A percentile compares a stretch with the other conserved stretches of the same genome.
These are phyloP conservation scores for Pachliopta kotzebuea DNA, from an alignment of 2,888 invertebrate genomes.

Conservation along the genomic window DNA sequence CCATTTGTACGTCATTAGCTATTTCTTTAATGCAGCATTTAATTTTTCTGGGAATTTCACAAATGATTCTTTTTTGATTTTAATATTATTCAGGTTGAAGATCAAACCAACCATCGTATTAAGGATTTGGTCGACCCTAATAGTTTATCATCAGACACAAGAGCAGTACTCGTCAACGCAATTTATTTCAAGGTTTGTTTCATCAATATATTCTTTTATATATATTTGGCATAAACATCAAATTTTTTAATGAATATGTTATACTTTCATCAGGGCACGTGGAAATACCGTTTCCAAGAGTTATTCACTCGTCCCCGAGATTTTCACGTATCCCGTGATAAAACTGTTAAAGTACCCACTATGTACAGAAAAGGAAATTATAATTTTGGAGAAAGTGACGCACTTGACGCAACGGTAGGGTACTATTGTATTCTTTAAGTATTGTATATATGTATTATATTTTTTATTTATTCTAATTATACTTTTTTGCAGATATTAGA, in stretches of 20 bases:
- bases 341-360: constrained; percentile 82
- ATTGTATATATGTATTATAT: no score
- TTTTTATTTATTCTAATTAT: no score
- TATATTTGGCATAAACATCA: no score
- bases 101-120: constrained; percentile 63
- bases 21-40: not conserved
- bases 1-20: no score
- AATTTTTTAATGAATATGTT: no score
- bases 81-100: constrained; percentile 58
- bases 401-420: constrained; percentile 47
- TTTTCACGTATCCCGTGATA: constrained; percentile 82
- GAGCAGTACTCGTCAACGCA: constrained; percentile 88
- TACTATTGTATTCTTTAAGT: constrained; percentile 1
- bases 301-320: constrained; percentile 75
- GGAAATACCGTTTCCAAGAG: constrained; percentile 83
- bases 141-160: constrained; percentile 73
- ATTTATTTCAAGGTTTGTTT: constrained; percentile 87
- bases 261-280: constrained; percentile 72
- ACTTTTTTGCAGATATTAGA: constrained; percentile 80
- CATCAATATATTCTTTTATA: no score
- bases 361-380: constrained; percentile 81
- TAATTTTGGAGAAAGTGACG: constrained; percentile 52
- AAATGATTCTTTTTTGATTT: not conserved
- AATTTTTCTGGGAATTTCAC: not conserved
- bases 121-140: constrained; percentile 80